phyloP scores from a whole-genome alignment of 2,113 vertebrate species.

The Sinocyclocheilus maitianheensis region DNA sequence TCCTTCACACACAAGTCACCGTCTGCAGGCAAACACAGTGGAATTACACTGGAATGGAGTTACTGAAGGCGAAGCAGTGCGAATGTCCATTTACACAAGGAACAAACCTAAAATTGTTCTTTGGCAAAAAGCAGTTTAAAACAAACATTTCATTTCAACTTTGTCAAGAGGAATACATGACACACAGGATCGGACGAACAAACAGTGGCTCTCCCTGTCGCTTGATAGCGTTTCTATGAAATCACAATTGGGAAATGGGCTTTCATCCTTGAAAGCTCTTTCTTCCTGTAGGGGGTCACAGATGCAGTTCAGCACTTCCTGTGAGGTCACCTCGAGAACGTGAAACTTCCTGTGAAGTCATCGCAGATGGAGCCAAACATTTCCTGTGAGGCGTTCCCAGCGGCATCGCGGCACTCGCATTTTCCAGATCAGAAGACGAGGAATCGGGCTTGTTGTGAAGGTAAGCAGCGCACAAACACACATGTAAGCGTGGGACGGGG shows the following conservation, averaged over 20 bases:
- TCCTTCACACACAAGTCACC: not conserved
- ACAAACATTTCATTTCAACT: constrained; percentile 54
- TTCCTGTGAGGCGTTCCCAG: constrained; percentile 46
- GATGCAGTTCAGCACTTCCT: constrained; percentile 44
- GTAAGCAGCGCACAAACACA: constrained; percentile 45
- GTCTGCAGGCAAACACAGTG: not conserved
- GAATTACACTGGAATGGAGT: not conserved
- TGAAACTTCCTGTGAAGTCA: constrained; percentile 47
- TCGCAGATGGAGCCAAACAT: constrained; percentile 30
- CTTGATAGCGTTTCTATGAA: constrained; percentile 1
- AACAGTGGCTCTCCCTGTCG: constrained; percentile 31
- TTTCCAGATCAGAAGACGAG: constrained; percentile 24
- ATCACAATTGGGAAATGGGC: constrained; percentile 1
- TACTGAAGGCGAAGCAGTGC: constrained; percentile 21
- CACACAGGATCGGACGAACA: constrained; percentile 27
- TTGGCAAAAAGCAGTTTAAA: constrained; percentile 66
- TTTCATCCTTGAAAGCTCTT: constrained; percentile 26
- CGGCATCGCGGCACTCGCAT: constrained; percentile 61
- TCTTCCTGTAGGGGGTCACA: constrained; percentile 24
- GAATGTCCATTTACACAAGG: constrained; percentile 16
- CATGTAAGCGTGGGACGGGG: constrained; percentile 40
- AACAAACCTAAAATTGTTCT: constrained; percentile 50
- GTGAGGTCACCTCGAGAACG: constrained; percentile 49
- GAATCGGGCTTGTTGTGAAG: constrained; percentile 2
- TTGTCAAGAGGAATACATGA: constrained; percentile 50